Percentiles rank a stretch among this genome's conserved stretches.
Conservation (phyloP, 2,888 invertebrate species). For the Sicus ferrugineus region DNA sequence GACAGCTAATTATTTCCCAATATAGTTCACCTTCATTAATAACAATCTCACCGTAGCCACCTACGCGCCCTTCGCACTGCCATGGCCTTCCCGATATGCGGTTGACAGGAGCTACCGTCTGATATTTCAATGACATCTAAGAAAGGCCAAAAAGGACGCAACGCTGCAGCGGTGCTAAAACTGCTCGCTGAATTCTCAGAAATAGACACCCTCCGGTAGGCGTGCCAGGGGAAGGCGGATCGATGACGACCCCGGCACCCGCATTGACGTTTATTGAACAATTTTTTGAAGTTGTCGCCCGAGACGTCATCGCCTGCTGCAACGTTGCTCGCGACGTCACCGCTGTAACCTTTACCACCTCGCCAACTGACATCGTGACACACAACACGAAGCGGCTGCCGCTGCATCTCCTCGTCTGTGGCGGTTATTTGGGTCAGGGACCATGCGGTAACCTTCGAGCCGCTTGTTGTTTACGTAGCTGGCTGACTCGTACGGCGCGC, state of each 20-base stretch:
- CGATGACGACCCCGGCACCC: not conserved
- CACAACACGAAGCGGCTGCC: not conserved
- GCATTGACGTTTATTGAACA: not conserved
- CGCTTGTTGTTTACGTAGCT: not conserved
- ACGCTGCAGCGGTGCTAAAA: not conserved
- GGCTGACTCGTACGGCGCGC: not conserved
- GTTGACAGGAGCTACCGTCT: not conserved
- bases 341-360: not conserved
- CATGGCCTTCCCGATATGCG: not conserved
- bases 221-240: not conserved
- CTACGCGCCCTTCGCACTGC: not conserved
- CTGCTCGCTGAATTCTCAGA: not conserved
- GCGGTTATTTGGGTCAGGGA: slow-evolving; percentile 17
- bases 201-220: too few relatives aligned
- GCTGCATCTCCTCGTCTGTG: not conserved
- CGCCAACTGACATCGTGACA: not conserved
- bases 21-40: too few relatives aligned
- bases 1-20: too few relatives aligned
- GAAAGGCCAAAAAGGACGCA: not conserved
- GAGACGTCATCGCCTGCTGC: slow-evolving; percentile 3
- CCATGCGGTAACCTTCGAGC: slow-evolving; percentile 13
- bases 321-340: not conserved
- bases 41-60: too few relatives aligned
- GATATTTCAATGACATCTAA: not conserved
- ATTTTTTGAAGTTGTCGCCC: not conserved